Evolutionary conservation across 2,113 vertebrate genomes (phyloP), one percentile per base, ranked within the genome.

Genomic region (Proterorhinus semilunaris): DNA sequence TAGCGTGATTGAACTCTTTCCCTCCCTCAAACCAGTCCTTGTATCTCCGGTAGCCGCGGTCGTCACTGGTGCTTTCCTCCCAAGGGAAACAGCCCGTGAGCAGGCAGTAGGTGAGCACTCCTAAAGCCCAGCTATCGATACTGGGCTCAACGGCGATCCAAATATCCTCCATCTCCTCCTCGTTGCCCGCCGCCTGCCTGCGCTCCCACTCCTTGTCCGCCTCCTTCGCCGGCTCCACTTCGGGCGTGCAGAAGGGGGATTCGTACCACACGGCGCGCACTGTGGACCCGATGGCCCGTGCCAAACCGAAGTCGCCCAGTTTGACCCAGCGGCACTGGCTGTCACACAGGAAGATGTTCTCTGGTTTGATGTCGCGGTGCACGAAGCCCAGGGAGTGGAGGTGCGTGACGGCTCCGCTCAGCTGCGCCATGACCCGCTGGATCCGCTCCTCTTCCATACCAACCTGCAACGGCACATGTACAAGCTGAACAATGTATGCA

Each of bases 261-360:
- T 95, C 89, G 6, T 89, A 90, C 1, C 94, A 93, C 7, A 94
- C 94, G 0, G 93, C 94, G 0, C 91, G 89, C 1, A 94, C 84
- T 0, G 74, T 78, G 0, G 92, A 87, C 36, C 95, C 93, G 15
- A 91, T 85, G 0, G 92, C 80, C 0, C 95, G 89, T 0, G 94
- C 87, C 54, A 98, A 91, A 49, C 95, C 96, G 2, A 98, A 95
- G 88, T 98, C 96, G 0, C 94, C 93, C 61, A 98, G 91, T 78
- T 96, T 97, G 79, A 98, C 94, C 49, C 88, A 94, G 12, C 87
- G 92, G 61, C 96, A 98, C 0, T 73, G 75, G 0, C 67, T 76
- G 83, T 96, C 96, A 0, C 95, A 98, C 72, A 98, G 89, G 74
- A 98, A 92, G 65, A 98, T 92, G 0, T 98, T 98, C 89, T 98